Conservation (phyloP, 2,113 vertebrate species). For the Platichthys stellatus region DNA sequence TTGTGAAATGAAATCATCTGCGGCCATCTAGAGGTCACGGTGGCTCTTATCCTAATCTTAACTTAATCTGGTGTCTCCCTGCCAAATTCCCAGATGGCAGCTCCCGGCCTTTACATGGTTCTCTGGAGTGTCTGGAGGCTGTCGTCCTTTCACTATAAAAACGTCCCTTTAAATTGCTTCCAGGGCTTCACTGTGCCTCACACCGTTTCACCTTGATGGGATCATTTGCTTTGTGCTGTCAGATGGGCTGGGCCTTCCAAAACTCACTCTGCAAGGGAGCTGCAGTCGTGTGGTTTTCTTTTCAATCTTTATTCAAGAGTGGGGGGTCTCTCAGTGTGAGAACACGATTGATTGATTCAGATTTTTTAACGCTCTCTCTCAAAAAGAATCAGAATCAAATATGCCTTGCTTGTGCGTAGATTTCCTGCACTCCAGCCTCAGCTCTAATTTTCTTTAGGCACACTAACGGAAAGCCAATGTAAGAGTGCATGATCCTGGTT, state of each 20-base stretch:
- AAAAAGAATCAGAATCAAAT: too few species aligned
- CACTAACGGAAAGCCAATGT: too few species aligned
- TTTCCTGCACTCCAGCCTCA: too few species aligned
- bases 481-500: too few species aligned
- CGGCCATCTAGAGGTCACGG: neutral
- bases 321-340: too few species aligned
- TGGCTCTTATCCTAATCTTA: constrained; percentile 34
- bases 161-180: constrained; percentile 25
- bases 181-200: constrained; percentile 21
- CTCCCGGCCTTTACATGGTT: constrained; percentile 6
- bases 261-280: too few species aligned
- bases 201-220: constrained; percentile 42
- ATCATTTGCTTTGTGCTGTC: constrained; percentile 36
- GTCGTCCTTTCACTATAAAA: constrained; percentile 19
- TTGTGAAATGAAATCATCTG: neutral
- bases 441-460: too few species aligned
- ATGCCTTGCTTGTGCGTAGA: too few species aligned
- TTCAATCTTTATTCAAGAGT: too few species aligned
- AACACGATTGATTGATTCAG: too few species aligned
- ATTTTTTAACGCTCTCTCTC: too few species aligned
- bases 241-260: constrained; percentile 32
- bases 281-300: too few species aligned
- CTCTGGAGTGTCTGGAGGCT: constrained; percentile 14
- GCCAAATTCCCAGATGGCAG: neutral
- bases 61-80: constrained; percentile 26